Percentiles rank a stretch among this genome's conserved stretches.
These are phyloP conservation scores for Drosophila nikananu DNA, from an alignment of 1,140 invertebrate species.

Conservation along the genomic window DNA sequence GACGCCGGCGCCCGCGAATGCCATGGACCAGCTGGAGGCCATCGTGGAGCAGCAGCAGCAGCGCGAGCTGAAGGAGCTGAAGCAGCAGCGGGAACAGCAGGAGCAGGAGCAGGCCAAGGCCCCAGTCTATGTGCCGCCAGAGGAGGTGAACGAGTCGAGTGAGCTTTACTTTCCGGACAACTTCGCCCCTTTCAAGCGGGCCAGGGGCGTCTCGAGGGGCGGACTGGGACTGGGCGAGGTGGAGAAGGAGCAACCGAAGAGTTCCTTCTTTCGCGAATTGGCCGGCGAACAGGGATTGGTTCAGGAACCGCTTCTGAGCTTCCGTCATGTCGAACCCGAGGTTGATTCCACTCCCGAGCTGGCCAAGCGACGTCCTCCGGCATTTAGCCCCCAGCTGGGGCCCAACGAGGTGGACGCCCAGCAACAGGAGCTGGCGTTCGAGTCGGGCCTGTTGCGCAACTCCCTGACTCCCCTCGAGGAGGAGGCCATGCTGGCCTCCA, in stretches of 20 bases:
- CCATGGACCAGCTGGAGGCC: conserved; percentile 76
- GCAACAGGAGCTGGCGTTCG: conserved; percentile 64
- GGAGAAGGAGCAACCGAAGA: conserved; percentile 28
- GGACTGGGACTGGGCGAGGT: conserved; percentile 3
- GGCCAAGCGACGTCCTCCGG: conserved; percentile 57
- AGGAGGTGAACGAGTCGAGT: conserved; percentile 78
- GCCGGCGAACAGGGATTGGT: conserved; percentile 67
- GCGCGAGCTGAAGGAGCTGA: conserved; percentile 36
- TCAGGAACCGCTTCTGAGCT: conserved; percentile 51
- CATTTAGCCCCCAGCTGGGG: conserved; percentile 28
- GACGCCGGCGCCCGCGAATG: conserved; percentile 32
- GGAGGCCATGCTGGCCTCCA: conserved; percentile 80
- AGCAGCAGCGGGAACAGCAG: conserved; percentile 35
- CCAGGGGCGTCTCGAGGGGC: conserved; percentile 15
- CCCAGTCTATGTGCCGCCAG: conserved; percentile 66
- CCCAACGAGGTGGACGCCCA: conserved; percentile 37
- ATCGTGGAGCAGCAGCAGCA: conserved; percentile 74
- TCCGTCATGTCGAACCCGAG: conserved; percentile 18
- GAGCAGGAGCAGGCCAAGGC: conserved; percentile 40
- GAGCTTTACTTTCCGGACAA: conserved; percentile 80
- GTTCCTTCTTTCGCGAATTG: conserved; percentile 78
- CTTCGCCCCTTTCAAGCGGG: conserved; percentile 69
- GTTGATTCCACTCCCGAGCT: conserved; percentile 41
- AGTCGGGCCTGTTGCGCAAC: conserved; percentile 67
- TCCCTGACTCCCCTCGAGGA: conserved; percentile 79